Evolutionary conservation across 2,113 vertebrate species (phyloP).

Genomic region (Oenanthe melanoleuca): DNA sequence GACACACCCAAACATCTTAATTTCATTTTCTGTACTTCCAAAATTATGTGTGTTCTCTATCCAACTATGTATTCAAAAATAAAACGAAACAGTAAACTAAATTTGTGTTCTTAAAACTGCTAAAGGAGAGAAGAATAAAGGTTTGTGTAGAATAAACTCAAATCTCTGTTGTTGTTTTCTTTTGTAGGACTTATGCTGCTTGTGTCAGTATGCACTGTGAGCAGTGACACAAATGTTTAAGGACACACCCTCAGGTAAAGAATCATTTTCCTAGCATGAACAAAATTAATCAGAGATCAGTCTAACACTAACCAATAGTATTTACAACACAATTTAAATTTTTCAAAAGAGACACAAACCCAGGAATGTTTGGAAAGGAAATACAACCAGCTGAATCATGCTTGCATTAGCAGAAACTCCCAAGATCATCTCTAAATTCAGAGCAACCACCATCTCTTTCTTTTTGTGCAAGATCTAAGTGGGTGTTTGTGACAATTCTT

Average conservation of each 20-base stretch:
- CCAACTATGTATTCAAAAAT: neutral
- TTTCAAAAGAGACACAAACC: neutral
- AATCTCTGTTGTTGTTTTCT: neutral
- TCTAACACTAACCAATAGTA: neutral
- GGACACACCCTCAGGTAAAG: neutral
- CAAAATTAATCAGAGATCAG: constrained; percentile 34
- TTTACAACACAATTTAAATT: neutral
- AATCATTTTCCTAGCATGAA: neutral
- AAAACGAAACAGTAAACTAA: neutral
- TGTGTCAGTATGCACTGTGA: constrained; percentile 23
- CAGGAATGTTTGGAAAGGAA: constrained; percentile 13
- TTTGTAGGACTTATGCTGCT: neutral
- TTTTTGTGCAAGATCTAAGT: neutral
- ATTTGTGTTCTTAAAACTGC: neutral
- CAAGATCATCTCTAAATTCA: neutral
- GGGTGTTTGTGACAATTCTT: neutral
- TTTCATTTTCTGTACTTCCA: neutral
- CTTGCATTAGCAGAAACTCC: neutral
- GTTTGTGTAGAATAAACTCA: constrained; percentile 4
- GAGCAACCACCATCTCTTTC: neutral
- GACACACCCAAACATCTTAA: neutral
- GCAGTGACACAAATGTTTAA: neutral
- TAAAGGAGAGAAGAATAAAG: neutral
- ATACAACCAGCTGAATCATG: neutral
- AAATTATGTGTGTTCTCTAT: neutral